Evolutionary conservation across 2,113 vertebrate species (phyloP), one percentile per base, ranked within the genome.

Genomic region (Gymnocephalus cernua): DNA sequence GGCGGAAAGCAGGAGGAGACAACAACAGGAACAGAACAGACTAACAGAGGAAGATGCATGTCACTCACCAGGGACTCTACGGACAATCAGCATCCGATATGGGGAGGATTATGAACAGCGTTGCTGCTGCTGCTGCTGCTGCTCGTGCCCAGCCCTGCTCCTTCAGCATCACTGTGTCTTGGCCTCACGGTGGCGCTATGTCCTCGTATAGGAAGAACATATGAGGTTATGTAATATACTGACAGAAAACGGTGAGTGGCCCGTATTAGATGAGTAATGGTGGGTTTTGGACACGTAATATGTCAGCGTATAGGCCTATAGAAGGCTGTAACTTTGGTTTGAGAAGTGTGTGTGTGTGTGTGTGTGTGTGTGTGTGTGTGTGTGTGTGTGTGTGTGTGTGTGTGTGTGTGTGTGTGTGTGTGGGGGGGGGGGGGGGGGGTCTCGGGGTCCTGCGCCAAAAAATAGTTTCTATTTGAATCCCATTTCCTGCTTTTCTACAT

Each of bases 161-260:
- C 77, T 50, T 25, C 59, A 3, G n/a, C 85, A 47, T 4, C 58
- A 7, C 58, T 0, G 68, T 2, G 82, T 79, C 86, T 91, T 89
- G 56, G 86, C 85, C 94, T 80, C 92, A 61, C 10, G 92, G 86
- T 90, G 94, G 94, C 93, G 92, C 92, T 91, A 18, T 41, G 69
- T 2, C 61, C 83, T 44, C 76, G 19, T 14, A 2, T 0, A 56
- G 61, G 7, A 29, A 59, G 61, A 35, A 19, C 12, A 18, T 67
- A 57, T 0, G 70, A 10, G 27, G 64, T 93, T 92, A 92, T 79
- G 84, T 92, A 89, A 92, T 41, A 92, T 29, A 53, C 14, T 23
- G 19, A 71, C 69, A 67, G 45, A 12, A 2, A 65, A 75, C 25
- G 38, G 6, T 21, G 71, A 82, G 74, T 59, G 61, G 29, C 21